Conservation (phyloP, 2,888 invertebrate genomes). For the Xanthorhoe designata region DNA sequence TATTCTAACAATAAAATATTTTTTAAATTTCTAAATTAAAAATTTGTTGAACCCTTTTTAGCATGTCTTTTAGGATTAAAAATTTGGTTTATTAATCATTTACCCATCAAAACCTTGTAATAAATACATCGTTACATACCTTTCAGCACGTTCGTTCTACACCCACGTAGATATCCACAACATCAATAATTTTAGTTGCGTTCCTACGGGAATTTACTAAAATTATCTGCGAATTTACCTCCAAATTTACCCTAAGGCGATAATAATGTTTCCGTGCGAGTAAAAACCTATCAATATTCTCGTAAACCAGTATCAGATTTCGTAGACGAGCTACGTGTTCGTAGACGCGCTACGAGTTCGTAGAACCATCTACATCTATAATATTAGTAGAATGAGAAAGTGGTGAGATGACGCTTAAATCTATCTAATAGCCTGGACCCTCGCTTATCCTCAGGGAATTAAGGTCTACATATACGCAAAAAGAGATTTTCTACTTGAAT, state of each 20-base stretch:
- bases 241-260: neutral
- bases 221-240: too few species aligned
- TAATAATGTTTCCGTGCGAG: neutral
- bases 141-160: too few species aligned
- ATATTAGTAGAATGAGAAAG: slow-evolving; percentile 26
- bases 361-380: slow-evolving; percentile 5
- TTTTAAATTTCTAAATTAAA: too few species aligned
- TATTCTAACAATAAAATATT: too few species aligned
- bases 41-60: too few species aligned
- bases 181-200: neutral
- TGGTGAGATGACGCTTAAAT: slow-evolving; percentile 36
- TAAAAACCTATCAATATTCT: neutral
- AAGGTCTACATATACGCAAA: slow-evolving; percentile 41
- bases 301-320: neutral
- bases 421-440: slow-evolving; percentile 42
- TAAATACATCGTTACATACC: too few species aligned
- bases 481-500: slow-evolving; percentile 47
- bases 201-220: too few species aligned
- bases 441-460: slow-evolving; percentile 40
- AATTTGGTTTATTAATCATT: too few species aligned
- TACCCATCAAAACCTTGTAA: too few species aligned
- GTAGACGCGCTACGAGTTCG: slow-evolving; percentile 7
- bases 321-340: slow-evolving; percentile 3
- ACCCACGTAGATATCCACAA: neutral
- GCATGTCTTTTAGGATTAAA: too few species aligned